Percentiles rank a stretch among this genome's conserved stretches.
These are phyloP conservation scores for Drosophila robusta DNA, from an alignment of 2,888 invertebrate species.

Conservation along the genomic window DNA sequence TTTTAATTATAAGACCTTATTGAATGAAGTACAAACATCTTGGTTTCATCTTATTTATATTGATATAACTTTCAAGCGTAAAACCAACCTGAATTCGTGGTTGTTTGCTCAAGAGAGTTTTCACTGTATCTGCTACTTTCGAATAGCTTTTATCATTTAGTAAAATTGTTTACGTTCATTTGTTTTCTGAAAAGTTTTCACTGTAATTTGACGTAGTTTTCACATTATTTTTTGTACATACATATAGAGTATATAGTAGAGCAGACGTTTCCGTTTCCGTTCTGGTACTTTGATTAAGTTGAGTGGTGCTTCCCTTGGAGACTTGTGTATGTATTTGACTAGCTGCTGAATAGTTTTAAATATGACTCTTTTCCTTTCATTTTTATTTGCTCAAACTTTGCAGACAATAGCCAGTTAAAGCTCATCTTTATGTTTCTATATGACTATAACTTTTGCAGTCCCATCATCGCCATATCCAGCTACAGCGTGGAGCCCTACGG, in stretches of 20 bases:
- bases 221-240: constrained; percentile 22
- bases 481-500: constrained; percentile 90
- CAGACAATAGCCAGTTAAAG: constrained; percentile 55
- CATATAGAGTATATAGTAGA: constrained; percentile 43
- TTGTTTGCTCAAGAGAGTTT: neutral
- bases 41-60: too few relatives aligned
- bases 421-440: constrained; percentile 9
- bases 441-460: constrained; percentile 87
- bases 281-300: constrained; percentile 58
- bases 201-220: constrained; percentile 25
- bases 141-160: constrained; percentile 33
- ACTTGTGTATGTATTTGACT: constrained; percentile 34
- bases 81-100: too few relatives aligned
- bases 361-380: constrained; percentile 47
- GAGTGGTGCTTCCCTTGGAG: constrained; percentile 58
- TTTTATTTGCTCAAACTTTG: constrained; percentile 55
- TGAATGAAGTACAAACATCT: too few relatives aligned
- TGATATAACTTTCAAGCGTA: too few relatives aligned
- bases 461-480: constrained; percentile 92
- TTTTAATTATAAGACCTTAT: too few relatives aligned
- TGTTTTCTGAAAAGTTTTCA: constrained; percentile 17
- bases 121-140: neutral
- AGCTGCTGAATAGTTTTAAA: constrained; percentile 52
- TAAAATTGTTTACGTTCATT: constrained; percentile 38
- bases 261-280: constrained; percentile 70